Conservation (phyloP, 2,797 vertebrate genomes). For the Pangasius djambal region DNA sequence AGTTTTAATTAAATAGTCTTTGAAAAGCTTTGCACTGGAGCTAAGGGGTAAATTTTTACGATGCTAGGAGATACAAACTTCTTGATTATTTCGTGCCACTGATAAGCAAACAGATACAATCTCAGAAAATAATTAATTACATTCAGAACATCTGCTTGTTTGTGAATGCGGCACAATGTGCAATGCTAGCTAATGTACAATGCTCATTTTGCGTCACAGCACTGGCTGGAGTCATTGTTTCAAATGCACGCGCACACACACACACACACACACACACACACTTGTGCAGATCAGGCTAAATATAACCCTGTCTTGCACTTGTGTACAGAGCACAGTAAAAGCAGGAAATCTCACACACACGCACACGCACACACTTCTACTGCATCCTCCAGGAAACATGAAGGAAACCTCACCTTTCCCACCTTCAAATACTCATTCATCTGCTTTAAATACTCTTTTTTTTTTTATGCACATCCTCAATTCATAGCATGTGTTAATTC, state of each 20-base stretch:
- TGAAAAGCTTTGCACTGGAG: not conserved
- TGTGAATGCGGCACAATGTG: not conserved
- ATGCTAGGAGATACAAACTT: not conserved
- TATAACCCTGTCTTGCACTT: not conserved
- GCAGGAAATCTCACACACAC: constrained; percentile 10
- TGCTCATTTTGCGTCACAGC: constrained; percentile 9
- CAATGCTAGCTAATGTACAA: not conserved
- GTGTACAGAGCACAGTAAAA: not conserved
- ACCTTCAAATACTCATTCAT: constrained; percentile 3
- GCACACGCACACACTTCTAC: not conserved
- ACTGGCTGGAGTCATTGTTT: constrained; percentile 11
- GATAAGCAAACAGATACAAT: not conserved
- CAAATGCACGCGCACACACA: constrained; percentile 36
- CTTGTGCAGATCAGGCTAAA: constrained; percentile 2
- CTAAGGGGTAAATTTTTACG: not conserved
- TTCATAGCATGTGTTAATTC: not conserved
- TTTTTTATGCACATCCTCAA: not conserved
- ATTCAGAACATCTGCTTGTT: not conserved
- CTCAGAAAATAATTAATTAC: not conserved
- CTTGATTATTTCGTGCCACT: not conserved
- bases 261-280: constrained; percentile 1
- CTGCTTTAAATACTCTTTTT: not conserved
- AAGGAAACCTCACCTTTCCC: constrained; percentile 40
- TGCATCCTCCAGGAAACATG: constrained; percentile 40
- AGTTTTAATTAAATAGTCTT: not conserved